These are phyloP conservation scores for Diachrysia chrysitis DNA, from an alignment of 2,888 invertebrate species.

Conservation along the genomic window DNA sequence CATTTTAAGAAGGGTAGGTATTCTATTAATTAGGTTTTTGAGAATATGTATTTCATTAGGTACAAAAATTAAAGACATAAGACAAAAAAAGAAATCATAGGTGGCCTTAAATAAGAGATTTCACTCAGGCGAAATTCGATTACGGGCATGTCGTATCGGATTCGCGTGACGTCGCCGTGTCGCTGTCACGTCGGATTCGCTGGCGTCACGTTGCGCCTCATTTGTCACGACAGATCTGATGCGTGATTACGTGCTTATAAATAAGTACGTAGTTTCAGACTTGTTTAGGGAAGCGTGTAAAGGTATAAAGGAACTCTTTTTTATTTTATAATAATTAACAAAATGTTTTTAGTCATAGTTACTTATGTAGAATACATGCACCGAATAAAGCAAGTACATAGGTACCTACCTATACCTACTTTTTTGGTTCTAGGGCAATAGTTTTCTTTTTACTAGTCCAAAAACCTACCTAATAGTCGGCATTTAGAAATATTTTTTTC, in stretches of 20 bases:
- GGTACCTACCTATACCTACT: too few relatives aligned
- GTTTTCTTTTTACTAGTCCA: too few relatives aligned
- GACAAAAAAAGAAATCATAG: not conserved
- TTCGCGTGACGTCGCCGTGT: conserved; percentile 52
- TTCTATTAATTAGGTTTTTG: too few relatives aligned
- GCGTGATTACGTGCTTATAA: conserved; percentile 50
- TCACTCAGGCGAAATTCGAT: conserved; percentile 64
- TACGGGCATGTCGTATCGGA: conserved; percentile 65
- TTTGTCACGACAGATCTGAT: conserved; percentile 59
- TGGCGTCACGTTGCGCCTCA: conserved; percentile 58
- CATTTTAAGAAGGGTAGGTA: too few relatives aligned
- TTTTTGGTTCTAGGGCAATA: too few relatives aligned
- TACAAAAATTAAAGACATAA: too few relatives aligned
- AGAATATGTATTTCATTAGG: too few relatives aligned
- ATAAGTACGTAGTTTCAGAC: conserved; percentile 24
- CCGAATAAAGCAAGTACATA: too few relatives aligned
- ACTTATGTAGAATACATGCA: too few relatives aligned
- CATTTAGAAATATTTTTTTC: too few relatives aligned
- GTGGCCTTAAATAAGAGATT: conserved; percentile 61
- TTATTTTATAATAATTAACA: not conserved
- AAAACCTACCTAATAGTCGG: too few relatives aligned
- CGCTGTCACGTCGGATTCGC: conserved; percentile 57
- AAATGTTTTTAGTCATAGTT: too few relatives aligned
- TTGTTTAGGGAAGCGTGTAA: not conserved
- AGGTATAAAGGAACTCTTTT: not conserved